Evolutionary conservation across 2,888 invertebrate species (phyloP).

Genomic region (Orthosia cruda): DNA sequence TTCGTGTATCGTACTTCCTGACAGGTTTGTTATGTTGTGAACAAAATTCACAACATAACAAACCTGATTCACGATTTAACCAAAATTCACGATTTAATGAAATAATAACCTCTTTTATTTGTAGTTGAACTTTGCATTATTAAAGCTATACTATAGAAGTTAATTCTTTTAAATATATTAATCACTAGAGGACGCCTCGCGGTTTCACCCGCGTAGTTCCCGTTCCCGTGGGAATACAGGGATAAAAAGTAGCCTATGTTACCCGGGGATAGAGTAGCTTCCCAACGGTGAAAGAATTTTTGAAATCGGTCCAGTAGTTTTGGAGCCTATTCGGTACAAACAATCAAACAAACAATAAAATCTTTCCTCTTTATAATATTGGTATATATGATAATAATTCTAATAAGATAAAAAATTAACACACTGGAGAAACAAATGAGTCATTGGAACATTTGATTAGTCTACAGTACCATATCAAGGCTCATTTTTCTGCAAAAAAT

Average conservation of each 20-base stretch:
- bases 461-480: neutral
- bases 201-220: too few species aligned
- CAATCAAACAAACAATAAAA: too few species aligned
- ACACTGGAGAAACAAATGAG: neutral
- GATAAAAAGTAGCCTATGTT: too few species aligned
- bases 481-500: neutral
- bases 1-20: slow-evolving; percentile 45
- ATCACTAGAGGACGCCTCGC: too few species aligned
- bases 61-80: neutral
- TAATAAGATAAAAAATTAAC: neutral
- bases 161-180: neutral
- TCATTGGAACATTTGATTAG: neutral
- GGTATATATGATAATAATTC: neutral
- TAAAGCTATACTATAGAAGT: too few species aligned
- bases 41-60: neutral
- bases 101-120: neutral
- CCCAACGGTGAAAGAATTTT: too few species aligned
- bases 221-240: too few species aligned
- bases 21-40: slow-evolving; percentile 11
- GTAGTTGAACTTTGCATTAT: neutral
- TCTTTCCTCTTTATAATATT: too few species aligned
- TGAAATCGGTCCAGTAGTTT: too few species aligned
- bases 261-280: too few species aligned
- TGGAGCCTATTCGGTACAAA: too few species aligned
- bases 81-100: neutral